Evolutionary conservation across 2,113 vertebrate genomes (phyloP), one percentile per base, ranked within the genome.

Genomic region (Xyrauchen texanus): DNA sequence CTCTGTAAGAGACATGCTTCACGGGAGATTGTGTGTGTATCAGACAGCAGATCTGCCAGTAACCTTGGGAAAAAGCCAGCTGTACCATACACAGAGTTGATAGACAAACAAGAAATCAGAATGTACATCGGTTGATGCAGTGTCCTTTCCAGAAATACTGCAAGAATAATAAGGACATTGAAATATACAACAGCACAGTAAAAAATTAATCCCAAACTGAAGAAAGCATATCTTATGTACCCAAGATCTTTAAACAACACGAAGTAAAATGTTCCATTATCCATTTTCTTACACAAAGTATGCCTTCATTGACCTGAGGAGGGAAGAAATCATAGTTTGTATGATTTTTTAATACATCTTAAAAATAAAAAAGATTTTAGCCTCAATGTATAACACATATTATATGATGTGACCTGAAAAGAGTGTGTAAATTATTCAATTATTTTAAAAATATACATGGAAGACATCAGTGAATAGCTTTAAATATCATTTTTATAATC

Each of bases 11-110:
- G 81, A 71, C 91, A 92, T 12, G 81, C 84, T 2, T 69, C 0
- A 0, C 82, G 88, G 12, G 89, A 86, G 49, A 93, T 91, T 63
- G 86, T 75, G 51, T 88, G 88, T 64, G 70, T 83, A 2, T 89
- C 71, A 4, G 78, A 86, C 4, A 91, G 16, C 55, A 91, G 85
- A 64, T 86, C 86, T 65, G 15, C 69, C 15, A 93, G 79, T 77
- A 92, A 88, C 62, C 90, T 90, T 8, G 88, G 86, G 13, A 90
- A 91, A 65, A 93, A 88, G 2, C 76, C 89, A 71, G 87, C 77
- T 2, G 91, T 90, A 45, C 91, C 92, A 6, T 90, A 91, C 46
- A 93, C 60, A 83, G 92, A 91, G 67, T 90, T 89, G 7, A 93
- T 58, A 12, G 82, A 91, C 0, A 91, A 85, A 42, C 88, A 88